Evolutionary conservation across 2,113 vertebrate genomes (phyloP).

Genomic region (Atlantisia rogersi): DNA sequence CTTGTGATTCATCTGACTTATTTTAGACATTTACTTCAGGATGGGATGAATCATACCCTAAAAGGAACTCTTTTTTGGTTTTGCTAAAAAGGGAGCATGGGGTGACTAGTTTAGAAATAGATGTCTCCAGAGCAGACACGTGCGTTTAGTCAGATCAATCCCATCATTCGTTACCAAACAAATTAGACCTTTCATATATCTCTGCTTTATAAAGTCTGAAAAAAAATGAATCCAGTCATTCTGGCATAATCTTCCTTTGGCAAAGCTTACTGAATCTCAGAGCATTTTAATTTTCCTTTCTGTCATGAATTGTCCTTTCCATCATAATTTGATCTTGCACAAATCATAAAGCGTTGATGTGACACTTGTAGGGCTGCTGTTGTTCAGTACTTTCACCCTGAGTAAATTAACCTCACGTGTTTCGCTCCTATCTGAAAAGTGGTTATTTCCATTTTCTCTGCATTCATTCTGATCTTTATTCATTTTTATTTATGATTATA

Average conservation of each 20-base stretch:
- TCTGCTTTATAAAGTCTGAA: not conserved
- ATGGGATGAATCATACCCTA: not conserved
- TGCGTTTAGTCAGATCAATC: not conserved
- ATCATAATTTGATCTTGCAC: not conserved
- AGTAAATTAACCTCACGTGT: not conserved
- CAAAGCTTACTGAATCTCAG: not conserved
- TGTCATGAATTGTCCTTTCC: not conserved
- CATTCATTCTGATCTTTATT: not conserved
- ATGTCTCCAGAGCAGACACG: not conserved
- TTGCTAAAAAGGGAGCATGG: not conserved
- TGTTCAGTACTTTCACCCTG: not conserved
- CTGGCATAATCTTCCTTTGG: not conserved
- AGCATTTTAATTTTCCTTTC: not conserved
- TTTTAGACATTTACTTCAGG: not conserved
- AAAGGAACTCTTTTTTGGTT: not conserved
- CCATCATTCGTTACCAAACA: not conserved
- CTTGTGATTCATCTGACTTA: slow-evolving; percentile 15
- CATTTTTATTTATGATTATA: not conserved
- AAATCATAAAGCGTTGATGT: not conserved
- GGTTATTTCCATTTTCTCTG: not conserved
- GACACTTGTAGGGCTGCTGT: not conserved
- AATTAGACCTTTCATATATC: not conserved
- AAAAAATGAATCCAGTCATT: not conserved
- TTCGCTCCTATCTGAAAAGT: not conserved
- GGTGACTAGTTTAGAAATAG: not conserved